Evolutionary conservation across 2,888 invertebrate species (phyloP).

Genomic region (Aethes cnicana): DNA sequence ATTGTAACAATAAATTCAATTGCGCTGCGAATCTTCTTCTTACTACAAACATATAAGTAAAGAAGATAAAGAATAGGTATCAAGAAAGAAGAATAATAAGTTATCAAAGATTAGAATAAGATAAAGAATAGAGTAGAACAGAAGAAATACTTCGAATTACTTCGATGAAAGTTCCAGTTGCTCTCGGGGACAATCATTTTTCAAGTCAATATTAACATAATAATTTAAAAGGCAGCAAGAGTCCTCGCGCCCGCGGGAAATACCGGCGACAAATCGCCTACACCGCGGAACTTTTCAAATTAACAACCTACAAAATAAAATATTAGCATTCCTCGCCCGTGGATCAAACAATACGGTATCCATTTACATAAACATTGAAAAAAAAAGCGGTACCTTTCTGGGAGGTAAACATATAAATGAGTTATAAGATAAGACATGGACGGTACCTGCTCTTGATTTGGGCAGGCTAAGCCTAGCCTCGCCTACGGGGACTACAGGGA

Average conservation of each 20-base stretch:
- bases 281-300: not conserved
- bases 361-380: conserved; percentile 8
- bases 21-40: too few species aligned
- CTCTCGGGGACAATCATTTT: too few species aligned
- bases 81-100: too few species aligned
- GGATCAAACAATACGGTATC: not conserved
- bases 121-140: too few species aligned
- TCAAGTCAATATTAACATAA: too few species aligned
- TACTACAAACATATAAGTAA: too few species aligned
- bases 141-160: too few species aligned
- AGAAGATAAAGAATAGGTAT: too few species aligned
- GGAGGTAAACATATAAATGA: not conserved
- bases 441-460: conserved; percentile 3
- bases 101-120: too few species aligned
- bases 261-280: not conserved
- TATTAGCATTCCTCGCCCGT: not conserved
- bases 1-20: too few species aligned
- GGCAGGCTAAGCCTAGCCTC: not conserved
- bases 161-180: too few species aligned
- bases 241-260: not conserved
- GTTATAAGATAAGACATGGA: conserved; percentile 2
- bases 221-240: not conserved
- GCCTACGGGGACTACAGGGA: not conserved
- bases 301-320: not conserved
- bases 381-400: conserved; percentile 1